Evolutionary conservation across 2,113 vertebrate species (phyloP), one percentile per base, ranked within the genome.

Genomic region (Oreochromis spilurus): DNA sequence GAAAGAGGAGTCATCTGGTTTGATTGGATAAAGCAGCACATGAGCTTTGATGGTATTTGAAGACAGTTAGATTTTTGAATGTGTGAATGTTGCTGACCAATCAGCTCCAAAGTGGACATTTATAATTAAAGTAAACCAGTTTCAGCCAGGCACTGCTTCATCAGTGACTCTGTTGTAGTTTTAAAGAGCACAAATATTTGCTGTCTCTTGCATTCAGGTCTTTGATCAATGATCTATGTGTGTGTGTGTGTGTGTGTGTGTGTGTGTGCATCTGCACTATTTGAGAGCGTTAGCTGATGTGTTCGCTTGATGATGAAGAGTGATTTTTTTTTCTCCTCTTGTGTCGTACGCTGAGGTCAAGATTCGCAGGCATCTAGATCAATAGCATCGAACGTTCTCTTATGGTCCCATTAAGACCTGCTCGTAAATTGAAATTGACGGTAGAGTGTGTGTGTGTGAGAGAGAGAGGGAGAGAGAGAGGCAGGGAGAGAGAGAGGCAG

Each of bases 371-470:
- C 90, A 92, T 93, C 90, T 91, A 87, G 94, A 95, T 96, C 95
- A 91, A 96, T 96, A 93, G 50, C 94, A 95, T 94, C 87, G 93
- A 96, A 88, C 90, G 58, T 82, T 84, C 93, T 91, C 94, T 95
- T 94, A 95, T 94, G 89, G 93, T 92, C 93, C 95, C 92, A 95
- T 96, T 96, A 96, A 93, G 94, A 85, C 89, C 84, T 5, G 84
- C 90, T 89, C 83, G 88, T 95, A 94, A 95, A 96, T 95, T 95
- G 95, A 94, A 95, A 96, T 91, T 94, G 95, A 95, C 92, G 93
- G 94, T 83, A 36, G 24, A 55, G 21, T 55, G 54, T 26, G 81
- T 87, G 24, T 4, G 54, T 26, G 81, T 87, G 24, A 3, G 83
- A 87, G 80, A 48, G 88, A 86, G 57, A 53, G 81, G 57, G 87